Conservation (phyloP, 2,888 invertebrate genomes). For the Noctuana brunneofusca region DNA sequence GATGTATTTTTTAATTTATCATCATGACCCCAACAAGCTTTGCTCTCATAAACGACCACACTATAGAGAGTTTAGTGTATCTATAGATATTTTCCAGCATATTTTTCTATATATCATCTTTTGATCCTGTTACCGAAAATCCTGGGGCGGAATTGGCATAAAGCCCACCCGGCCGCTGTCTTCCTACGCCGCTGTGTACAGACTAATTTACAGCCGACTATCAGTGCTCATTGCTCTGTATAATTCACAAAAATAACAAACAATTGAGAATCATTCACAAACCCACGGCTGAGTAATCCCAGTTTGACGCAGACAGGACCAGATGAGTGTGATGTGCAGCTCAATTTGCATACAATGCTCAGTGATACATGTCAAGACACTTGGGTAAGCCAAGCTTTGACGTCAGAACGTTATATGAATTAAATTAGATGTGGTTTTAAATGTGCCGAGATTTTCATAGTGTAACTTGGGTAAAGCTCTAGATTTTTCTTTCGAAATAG, state of each 20-base stretch:
- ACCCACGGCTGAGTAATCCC: conserved; percentile 6
- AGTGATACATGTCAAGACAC: neutral
- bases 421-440: neutral
- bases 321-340: conserved; percentile 1
- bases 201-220: neutral
- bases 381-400: neutral
- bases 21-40: too few relatives aligned
- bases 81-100: too few relatives aligned
- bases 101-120: too few relatives aligned
- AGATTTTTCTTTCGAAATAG: too few relatives aligned
- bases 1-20: too few relatives aligned
- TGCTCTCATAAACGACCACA: too few relatives aligned
- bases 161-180: too few relatives aligned
- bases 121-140: too few relatives aligned
- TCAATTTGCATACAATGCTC: conserved; percentile 2
- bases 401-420: neutral
- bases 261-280: conserved; percentile 17
- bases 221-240: neutral
- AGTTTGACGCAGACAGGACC: neutral
- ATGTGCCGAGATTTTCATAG: neutral
- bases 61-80: too few relatives aligned
- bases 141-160: too few relatives aligned
- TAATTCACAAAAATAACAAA: neutral
- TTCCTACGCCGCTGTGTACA: too few relatives aligned
- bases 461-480: too few relatives aligned